Evolutionary conservation across 2,888 invertebrate species (phyloP), one percentile per base, ranked within the genome.

Genomic region (Lasioglossum villosulum): DNA sequence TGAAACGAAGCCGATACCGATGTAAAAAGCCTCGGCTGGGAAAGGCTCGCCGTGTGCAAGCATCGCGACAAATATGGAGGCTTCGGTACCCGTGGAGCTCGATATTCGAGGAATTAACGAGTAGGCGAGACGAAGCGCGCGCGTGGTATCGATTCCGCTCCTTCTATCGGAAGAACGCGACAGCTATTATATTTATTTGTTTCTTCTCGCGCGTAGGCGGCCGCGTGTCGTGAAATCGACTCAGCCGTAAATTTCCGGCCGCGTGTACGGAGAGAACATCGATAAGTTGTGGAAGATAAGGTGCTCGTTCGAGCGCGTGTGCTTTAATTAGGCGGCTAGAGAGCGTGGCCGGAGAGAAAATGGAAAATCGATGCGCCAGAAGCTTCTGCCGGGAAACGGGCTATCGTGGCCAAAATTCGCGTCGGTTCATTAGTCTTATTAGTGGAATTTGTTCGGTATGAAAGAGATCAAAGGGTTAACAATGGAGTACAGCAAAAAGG

Each of bases 301-400:
- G 45, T 48, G 52, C 30, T 42, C 75, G 42, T 71, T 75, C 56
- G 16, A 42, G 72, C 73, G 59, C 68, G 37, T 56, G 42, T 78
- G 71, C 70, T 68, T 78, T 86, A 85, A 86, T 85, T 86, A 86
- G 68, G 3, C 30, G 56, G 34, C 78, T 75, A 80, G 80, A 84
- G 78, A 37, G 78, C 30, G 37, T n/a, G 59, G 39, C 77, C 6
- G 63, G 48, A 12, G 72, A 72, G 84, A 81, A 81, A 86, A 86
- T 86, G 86, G 81, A 42, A 85, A 86, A 86, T 81, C 86, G 86
- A 86, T 86, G 72, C 23, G 3, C 10, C 72, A 23, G 19, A 70
- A 34, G 56, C 30, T 37, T 34, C 66, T 77, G 27, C 30, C 68
- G 27, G 30, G 39, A 27, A n/a, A 34, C 73, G 27, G 37, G n/a